A percentile compares a stretch with the other conserved stretches of the same genome.
phyloP scores from a whole-genome alignment of 2,113 vertebrate species.

The Epinephelus cyanopodus region DNA sequence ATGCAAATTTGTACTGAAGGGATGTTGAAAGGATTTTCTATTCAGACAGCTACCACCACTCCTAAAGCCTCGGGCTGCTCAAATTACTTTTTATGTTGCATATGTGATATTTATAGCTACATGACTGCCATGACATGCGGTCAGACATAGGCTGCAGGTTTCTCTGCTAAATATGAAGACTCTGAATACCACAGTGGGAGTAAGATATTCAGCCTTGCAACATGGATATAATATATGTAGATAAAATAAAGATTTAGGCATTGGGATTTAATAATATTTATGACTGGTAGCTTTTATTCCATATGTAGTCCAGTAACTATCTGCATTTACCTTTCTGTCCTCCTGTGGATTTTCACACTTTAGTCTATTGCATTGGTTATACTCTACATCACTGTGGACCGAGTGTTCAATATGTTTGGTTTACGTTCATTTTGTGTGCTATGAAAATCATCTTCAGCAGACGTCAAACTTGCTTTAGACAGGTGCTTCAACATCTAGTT shows the following conservation, averaged over 20 bases:
- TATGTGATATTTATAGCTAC: conserved; percentile 51
- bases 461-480: background rate
- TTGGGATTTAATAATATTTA: background rate
- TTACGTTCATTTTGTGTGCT: background rate
- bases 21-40: conserved; percentile 9
- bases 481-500: background rate
- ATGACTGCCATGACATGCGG: conserved; percentile 15
- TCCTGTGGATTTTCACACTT: background rate
- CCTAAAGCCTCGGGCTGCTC: conserved; percentile 26
- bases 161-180: background rate
- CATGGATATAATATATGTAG: background rate
- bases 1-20: conserved; percentile 78
- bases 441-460: background rate
- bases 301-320: background rate
- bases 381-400: background rate
- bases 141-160: background rate
- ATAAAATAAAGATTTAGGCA: background rate
- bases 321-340: background rate
- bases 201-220: background rate
- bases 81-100: conserved; percentile 54
- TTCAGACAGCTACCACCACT: conserved; percentile 10
- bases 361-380: background rate
- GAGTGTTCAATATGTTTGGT: background rate
- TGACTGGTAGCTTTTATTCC: background rate
- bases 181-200: background rate